These are phyloP conservation scores for Chelonoidis abingdonii DNA, from an alignment of 2,113 vertebrate species.

Conservation along the genomic window DNA sequence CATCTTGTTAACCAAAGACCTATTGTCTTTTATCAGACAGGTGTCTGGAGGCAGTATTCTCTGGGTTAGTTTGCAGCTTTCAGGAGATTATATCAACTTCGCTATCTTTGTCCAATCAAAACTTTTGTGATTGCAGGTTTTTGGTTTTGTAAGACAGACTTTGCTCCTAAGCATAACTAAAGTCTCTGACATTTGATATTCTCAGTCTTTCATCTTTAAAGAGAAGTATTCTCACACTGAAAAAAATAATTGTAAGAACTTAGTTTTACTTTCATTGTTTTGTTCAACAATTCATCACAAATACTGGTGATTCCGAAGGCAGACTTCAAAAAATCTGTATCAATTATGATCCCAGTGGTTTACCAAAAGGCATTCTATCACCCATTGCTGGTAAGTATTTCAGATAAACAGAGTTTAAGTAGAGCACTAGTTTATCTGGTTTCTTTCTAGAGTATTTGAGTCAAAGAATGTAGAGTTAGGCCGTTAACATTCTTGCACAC, in stretches of 20 bases:
- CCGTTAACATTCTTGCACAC: background rate
- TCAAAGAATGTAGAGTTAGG: background rate
- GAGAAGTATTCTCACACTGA: conserved; percentile 44
- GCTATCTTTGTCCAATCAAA: background rate
- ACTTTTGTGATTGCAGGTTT: conserved; percentile 2
- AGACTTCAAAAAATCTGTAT: conserved; percentile 50
- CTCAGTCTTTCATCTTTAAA: conserved; percentile 59
- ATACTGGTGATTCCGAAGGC: background rate
- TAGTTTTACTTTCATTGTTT: conserved; percentile 56
- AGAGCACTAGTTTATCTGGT: conserved; percentile 40
- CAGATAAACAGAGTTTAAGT: conserved; percentile 34
- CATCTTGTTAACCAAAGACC: conserved; percentile 55
- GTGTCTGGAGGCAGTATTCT: conserved; percentile 51
- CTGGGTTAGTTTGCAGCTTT: conserved; percentile 35
- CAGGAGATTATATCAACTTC: conserved; percentile 39
- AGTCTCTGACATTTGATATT: conserved; percentile 30
- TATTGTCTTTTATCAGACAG: conserved; percentile 59
- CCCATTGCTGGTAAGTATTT: background rate
- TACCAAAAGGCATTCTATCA: conserved; percentile 43
- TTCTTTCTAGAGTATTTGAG: background rate
- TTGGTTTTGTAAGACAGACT: conserved; percentile 49
- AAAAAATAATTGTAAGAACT: conserved; percentile 27
- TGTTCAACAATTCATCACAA: conserved; percentile 48
- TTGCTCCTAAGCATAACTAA: conserved; percentile 54
- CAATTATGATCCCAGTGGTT: conserved; percentile 8